Conservation (phyloP, 2,888 invertebrate species). For the Volucella inflata region DNA sequence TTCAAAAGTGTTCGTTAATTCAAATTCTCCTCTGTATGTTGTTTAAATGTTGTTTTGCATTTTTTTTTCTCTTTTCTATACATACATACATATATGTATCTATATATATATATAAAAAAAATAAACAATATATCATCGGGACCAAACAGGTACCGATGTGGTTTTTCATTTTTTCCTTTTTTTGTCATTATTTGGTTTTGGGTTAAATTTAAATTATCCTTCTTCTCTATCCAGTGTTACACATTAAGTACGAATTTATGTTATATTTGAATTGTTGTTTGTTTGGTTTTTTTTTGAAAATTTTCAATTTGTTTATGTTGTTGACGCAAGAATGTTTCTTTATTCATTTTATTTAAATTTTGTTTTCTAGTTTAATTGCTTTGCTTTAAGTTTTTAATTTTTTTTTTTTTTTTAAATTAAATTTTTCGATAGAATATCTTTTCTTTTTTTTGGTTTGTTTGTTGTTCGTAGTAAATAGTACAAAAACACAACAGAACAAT, state of each 20-base stretch:
- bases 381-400: not conserved
- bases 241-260: conserved; percentile 53
- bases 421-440: conserved; percentile 40
- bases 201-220: conserved; percentile 9
- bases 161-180: conserved; percentile 78
- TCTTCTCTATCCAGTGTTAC: conserved; percentile 41
- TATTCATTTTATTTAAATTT: not conserved
- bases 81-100: conserved; percentile 30
- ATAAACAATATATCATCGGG: conserved; percentile 47
- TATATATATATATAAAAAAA: conserved; percentile 23
- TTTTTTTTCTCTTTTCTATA: conserved; percentile 26
- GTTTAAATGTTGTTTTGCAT: conserved; percentile 21
- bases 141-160: conserved; percentile 53
- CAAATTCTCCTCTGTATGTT: not conserved
- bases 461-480: conserved; percentile 42
- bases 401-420: conserved; percentile 14
- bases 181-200: conserved; percentile 84
- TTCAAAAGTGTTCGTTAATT: too few relatives aligned
- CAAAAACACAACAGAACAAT: conserved; percentile 55
- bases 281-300: conserved; percentile 31
- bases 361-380: conserved; percentile 7
- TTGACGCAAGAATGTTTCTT: conserved; percentile 52
- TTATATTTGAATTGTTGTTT: conserved; percentile 35
- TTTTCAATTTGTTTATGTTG: conserved; percentile 63
- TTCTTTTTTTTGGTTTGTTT: too few relatives aligned